Base-by-base conservation (phyloP, 2,888 invertebrate species). In the Actias luna region DNA sequence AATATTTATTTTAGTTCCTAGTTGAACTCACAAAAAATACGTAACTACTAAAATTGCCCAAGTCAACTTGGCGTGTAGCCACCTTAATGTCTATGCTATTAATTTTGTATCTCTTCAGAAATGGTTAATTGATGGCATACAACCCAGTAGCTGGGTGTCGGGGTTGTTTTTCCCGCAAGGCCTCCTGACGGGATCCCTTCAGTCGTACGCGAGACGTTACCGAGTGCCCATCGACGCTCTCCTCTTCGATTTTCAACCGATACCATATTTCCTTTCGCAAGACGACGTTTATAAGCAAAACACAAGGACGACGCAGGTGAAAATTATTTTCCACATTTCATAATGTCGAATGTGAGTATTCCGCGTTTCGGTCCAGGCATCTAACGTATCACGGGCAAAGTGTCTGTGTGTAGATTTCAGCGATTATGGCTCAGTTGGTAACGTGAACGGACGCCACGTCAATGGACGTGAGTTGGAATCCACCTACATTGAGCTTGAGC, bases 101-200 rank as follows among this genome's bases (percentile, higher is more conserved):
- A 59, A 29, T 18, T 33, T 5, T 8, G 8, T 25, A 7, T 33
- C 25, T 25, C 18, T 33, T 42, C 85, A 95, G 95, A 95, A 91
- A 72, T 98, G 96, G 96, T 87, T 96, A 27, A 80, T 93, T 62
- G 93, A 94, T 5, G 96, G 95, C 0, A 94, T 94, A 60, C 98
- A 98, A 35, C 93, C 94, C 2, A 96, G 97, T 33, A 98, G 96
- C 85, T 99, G 98, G 99, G 92, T 99, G 62, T 97, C 98, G 62
- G 99, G 98, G 0, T 95, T 98, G 78, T 98, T 97, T 88, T 98
- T 98, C 84, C 98, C 98, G 0, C 98, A 98, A 92, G 98, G 98
- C 7, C 96, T 98, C 83, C 93, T 99, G 63, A 98, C 98, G 0
- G 98, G 98, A 33, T 95, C 97, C 58, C 91, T 98, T 75, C 98